Conservation (phyloP, 2,113 vertebrate genomes). For the Barbus barbus region DNA sequence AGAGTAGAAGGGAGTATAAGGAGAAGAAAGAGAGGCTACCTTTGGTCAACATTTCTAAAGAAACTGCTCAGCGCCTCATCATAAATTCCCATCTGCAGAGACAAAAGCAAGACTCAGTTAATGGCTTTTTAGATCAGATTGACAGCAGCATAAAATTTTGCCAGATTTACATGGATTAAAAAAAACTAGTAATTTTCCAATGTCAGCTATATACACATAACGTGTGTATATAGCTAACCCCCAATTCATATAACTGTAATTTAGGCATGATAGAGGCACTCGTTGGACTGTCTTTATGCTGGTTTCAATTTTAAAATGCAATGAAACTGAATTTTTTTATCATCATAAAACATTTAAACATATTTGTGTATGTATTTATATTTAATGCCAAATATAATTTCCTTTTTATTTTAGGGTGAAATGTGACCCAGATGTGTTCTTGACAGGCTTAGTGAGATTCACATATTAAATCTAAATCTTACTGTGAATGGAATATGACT, state of each 20-base stretch:
- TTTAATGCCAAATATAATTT: not conserved
- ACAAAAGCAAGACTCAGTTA: too few relatives aligned
- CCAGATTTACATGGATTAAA: too few relatives aligned
- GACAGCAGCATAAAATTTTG: too few relatives aligned
- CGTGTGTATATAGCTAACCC: too few relatives aligned
- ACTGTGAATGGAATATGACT: not conserved
- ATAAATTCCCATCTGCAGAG: conserved; percentile 86
- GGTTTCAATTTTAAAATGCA: not conserved
- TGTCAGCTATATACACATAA: too few relatives aligned
- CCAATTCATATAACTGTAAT: not conserved
- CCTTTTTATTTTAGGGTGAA: not conserved
- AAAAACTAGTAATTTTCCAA: too few relatives aligned
- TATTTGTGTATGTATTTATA: not conserved
- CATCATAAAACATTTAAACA: too few relatives aligned
- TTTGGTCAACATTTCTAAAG: conserved; percentile 89
- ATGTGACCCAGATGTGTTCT: not conserved
- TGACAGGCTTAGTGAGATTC: not conserved
- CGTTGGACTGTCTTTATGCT: too few relatives aligned
- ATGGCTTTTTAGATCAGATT: too few relatives aligned
- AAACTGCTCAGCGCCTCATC: conserved; percentile 95
- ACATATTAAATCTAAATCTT: not conserved
- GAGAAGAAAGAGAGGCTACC: conserved; percentile 75
- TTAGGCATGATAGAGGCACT: not conserved
- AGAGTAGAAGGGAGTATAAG: not conserved
- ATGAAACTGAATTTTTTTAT: not conserved